phyloP scores from a whole-genome alignment of 1,140 invertebrate species.

The Drosophila mauritiana region DNA sequence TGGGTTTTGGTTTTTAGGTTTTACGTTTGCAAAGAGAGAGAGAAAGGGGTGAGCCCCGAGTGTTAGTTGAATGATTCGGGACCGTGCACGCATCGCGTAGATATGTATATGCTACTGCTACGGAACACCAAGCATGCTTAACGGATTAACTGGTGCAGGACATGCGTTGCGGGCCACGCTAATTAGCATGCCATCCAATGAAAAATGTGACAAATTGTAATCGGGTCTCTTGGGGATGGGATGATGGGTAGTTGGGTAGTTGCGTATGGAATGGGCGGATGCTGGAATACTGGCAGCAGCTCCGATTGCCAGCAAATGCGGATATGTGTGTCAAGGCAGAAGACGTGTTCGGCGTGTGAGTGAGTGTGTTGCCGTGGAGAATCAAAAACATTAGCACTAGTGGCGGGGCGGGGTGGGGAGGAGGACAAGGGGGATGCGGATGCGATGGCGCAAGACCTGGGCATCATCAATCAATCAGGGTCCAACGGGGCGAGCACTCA shows the following conservation, averaged over 20 bases:
- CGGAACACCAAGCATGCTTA: slow-evolving; percentile 22
- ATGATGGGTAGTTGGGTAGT: neutral
- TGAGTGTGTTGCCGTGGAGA: slow-evolving; percentile 4
- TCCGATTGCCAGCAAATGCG: slow-evolving; percentile 10
- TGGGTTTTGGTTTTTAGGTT: neutral
- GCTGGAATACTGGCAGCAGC: neutral
- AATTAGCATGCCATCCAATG: slow-evolving; percentile 44
- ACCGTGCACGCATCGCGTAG: neutral
- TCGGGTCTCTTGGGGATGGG: slow-evolving; percentile 19
- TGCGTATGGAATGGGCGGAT: neutral
- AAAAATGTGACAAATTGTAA: slow-evolving; percentile 61
- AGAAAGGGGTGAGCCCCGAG: slow-evolving; percentile 3
- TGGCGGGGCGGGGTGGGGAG: neutral
- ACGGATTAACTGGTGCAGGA: slow-evolving; percentile 27
- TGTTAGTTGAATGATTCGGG: slow-evolving; percentile 9
- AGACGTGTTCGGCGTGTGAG: neutral
- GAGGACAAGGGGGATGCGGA: neutral
- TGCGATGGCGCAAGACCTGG: slow-evolving; percentile 5
- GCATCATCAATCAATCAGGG: slow-evolving; percentile 76
- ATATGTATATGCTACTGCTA: slow-evolving; percentile 4
- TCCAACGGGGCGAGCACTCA: slow-evolving; percentile 50
- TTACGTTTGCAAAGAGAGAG: neutral
- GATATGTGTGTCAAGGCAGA: slow-evolving; percentile 15
- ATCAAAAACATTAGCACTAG: slow-evolving; percentile 49
- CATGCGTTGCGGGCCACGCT: slow-evolving; percentile 35